phyloP scores from a whole-genome alignment of 2,113 vertebrate genomes.

The Lutjanus erythropterus region DNA sequence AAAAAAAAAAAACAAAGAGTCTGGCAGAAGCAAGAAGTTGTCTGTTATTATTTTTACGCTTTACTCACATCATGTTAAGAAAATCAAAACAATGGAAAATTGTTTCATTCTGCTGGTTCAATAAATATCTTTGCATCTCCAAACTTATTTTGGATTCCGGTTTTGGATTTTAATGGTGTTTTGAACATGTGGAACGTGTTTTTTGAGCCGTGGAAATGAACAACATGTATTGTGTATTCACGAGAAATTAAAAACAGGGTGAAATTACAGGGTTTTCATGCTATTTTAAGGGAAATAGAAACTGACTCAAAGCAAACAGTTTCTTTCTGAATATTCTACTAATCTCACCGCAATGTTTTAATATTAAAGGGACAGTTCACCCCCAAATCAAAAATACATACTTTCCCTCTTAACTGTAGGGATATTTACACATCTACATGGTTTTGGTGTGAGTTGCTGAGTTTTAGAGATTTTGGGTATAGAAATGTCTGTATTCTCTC shows the following conservation, averaged over 20 bases:
- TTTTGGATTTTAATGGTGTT: not conserved
- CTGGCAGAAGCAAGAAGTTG: not conserved
- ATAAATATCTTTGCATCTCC: constrained; percentile 5
- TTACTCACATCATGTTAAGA: constrained; percentile 17
- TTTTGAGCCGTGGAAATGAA: not conserved
- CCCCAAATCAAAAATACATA: no score
- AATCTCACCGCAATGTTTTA: constrained; percentile 7
- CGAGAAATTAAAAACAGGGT: not conserved
- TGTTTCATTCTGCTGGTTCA: not conserved
- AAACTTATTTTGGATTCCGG: constrained; percentile 2
- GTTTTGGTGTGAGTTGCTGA: no score
- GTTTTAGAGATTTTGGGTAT: no score
- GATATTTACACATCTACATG: no score
- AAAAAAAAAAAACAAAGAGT: not conserved
- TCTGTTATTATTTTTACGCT: not conserved
- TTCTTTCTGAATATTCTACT: constrained; percentile 3
- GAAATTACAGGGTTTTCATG: not conserved
- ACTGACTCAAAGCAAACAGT: not conserved
- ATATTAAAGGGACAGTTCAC: no score
- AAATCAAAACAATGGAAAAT: constrained; percentile 17
- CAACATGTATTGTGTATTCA: not conserved
- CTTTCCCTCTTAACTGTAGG: no score
- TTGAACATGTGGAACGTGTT: not conserved
- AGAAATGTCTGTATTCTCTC: no score
- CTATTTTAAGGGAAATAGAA: not conserved